A percentile compares a stretch with the other conserved stretches of the same genome.
These are phyloP conservation scores for Lophochroa leadbeateri DNA, from an alignment of 2,113 vertebrate species.

Conservation along the genomic window DNA sequence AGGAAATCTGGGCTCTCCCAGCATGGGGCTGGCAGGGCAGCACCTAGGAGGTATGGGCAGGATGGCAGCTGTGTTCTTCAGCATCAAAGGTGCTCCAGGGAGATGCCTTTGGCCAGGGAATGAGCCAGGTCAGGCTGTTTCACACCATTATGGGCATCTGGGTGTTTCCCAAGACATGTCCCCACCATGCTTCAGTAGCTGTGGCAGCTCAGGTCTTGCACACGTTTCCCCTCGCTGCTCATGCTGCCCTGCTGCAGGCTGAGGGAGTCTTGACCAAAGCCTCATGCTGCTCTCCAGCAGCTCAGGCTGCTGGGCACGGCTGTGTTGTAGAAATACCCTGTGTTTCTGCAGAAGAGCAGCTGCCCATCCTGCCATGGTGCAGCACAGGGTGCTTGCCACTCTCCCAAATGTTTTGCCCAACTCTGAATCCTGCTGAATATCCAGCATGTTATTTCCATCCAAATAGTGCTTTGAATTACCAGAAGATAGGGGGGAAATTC, in stretches of 20 bases:
- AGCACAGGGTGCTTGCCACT: neutral
- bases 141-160: neutral
- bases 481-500: neutral
- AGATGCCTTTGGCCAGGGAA: neutral
- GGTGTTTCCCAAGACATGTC: neutral
- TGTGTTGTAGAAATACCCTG: neutral
- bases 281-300: fast-evolving
- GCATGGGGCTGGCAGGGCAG: neutral
- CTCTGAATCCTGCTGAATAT: neutral
- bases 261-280: neutral
- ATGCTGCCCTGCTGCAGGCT: neutral
- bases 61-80: neutral
- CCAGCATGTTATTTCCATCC: neutral
- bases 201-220: neutral
- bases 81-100: no score
- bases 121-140: neutral
- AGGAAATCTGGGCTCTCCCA: neutral
- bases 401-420: neutral
- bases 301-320: neutral
- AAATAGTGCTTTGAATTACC: neutral
- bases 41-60: neutral
- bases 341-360: neutral
- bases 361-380: neutral
- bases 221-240: fast-evolving
- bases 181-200: fast-evolving